Base-by-base conservation (phyloP, 2,888 invertebrate genomes). In the Hoplodrina blanda region DNA sequence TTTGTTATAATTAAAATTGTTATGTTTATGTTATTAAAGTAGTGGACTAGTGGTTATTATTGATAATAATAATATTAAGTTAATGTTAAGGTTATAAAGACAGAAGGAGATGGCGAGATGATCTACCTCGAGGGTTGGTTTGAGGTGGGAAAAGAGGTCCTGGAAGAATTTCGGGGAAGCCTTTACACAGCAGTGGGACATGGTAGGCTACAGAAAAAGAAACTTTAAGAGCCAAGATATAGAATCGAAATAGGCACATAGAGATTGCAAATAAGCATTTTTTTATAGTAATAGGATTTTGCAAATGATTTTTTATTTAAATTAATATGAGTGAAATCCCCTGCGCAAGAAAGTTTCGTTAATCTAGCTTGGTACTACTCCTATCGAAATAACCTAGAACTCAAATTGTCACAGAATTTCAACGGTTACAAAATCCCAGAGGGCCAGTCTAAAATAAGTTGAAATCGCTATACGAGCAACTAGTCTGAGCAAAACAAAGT, bases 381-480 rank as follows among this genome's bases (percentile, higher is more conserved):
- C 46, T 50, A 76, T 76, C 33, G 5, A 37, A 55, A 56, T 56
- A 60, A 52, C 20, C 7, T 61, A 60, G n/a, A 53, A 52, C 61
- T 62, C 10, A 33, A 65, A 65, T 66, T 56, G 46, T 79, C 53
- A 17, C 20, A 55, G 50, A 62, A 62, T 20, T 69, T 75, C 20
- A 19, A 30, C n/a, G 30, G 41, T 50, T 54, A 72, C 52, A 54
- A 64, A 71, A 64, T 67, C 72, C 57, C 78, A 46, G 30, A 37
- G 57, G 77, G 19, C 61, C 30, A 62, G 66, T 76, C 72, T 62
- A 41, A 76, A 80, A 81, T 76, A 78, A 76, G 62, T 67, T 81
- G 49, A 37, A 80, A 80, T 76, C 62, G 81, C 76, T 70, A 74
- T 30, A 19, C 44, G 52, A 80, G 66, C 65, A 66, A 70, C 55